Evolutionary conservation across 2,113 vertebrate genomes (phyloP), one percentile per base, ranked within the genome.

Genomic region (Eurypyga helias): DNA sequence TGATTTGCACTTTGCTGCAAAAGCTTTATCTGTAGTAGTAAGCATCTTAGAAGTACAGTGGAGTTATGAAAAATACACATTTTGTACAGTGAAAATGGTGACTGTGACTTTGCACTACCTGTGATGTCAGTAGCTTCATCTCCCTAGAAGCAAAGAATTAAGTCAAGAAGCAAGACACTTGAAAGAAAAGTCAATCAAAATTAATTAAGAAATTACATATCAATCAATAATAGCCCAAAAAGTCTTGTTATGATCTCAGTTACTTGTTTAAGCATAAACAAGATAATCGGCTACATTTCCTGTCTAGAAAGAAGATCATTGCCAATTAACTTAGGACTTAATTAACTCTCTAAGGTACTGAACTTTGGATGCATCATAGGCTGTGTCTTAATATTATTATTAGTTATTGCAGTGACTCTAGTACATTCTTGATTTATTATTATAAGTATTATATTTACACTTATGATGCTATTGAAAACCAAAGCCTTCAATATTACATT

Each of bases 331-430:
- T 95, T 97, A 96, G 55, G 89, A 80, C 72, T 98, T 98, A 98
- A 98, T 98, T 98, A 98, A 97, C 95, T 98, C 97, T 98, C 98
- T 92, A 87, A 97, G 96, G 97, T 92, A 97, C 89, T 97, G 97
- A 98, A 97, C 96, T 98, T 98, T 82, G 91, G 91, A 97, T 95
- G 89, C 45, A 86, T 96, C 71, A 78, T 72, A 95, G 81, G 72
- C 65, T 91, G 41, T 82, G 82, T 60, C 93, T 94, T 96, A 95
- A 96, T 83, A 87, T 96, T 96, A 96, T 97, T 95, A 95, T 90
- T 95, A 95, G 91, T 96, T 90, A 95, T 87, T 96, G 84, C 82
- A 90, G 87, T 78, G 92, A 81, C 24, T 92, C 45, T 43, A 93
- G 46, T 76, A 87, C 54, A 66, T 58, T 51, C 78, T 82, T 93